These are phyloP conservation scores for Cyrtonyx montezumae DNA, from an alignment of 2,113 vertebrate species.

Conservation along the genomic window DNA sequence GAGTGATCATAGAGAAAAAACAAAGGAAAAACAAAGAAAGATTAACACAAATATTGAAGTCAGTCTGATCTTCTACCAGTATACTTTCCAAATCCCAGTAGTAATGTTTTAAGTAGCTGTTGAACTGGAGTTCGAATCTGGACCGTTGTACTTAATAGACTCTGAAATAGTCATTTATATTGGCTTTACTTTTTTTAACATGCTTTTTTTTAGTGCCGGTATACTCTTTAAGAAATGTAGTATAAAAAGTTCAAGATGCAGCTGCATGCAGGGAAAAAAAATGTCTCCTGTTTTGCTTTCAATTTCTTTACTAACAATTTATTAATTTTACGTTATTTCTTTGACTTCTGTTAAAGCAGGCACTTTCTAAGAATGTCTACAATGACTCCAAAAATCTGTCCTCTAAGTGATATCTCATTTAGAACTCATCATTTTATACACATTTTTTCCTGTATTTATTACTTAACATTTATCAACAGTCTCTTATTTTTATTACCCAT, in stretches of 20 bases:
- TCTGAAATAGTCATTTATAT: not conserved
- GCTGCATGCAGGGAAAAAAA: not conserved
- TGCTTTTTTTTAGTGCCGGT: not conserved
- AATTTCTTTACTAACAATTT: not conserved
- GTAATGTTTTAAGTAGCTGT: not conserved
- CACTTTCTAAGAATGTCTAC: not conserved
- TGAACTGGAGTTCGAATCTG: not conserved
- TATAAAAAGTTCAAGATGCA: not conserved
- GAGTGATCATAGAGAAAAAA: not conserved
- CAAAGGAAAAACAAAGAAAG: not conserved
- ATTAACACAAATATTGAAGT: not conserved
- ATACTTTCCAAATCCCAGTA: not conserved
- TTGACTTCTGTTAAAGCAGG: not conserved
- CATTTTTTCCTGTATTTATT: not conserved
- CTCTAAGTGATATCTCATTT: not conserved
- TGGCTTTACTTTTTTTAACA: rapidly evolving
- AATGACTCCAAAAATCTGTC: not conserved
- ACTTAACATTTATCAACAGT: not conserved
- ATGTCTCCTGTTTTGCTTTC: not conserved
- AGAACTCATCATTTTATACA: not conserved
- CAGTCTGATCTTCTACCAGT: not conserved
- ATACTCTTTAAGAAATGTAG: not conserved
- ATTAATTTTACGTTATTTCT: not conserved
- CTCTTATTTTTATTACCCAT: not conserved
- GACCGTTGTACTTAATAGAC: not conserved